A percentile compares a stretch with the other conserved stretches of the same genome.
phyloP scores from a whole-genome alignment of 1,140 invertebrate species.

The Euura lappo region DNA sequence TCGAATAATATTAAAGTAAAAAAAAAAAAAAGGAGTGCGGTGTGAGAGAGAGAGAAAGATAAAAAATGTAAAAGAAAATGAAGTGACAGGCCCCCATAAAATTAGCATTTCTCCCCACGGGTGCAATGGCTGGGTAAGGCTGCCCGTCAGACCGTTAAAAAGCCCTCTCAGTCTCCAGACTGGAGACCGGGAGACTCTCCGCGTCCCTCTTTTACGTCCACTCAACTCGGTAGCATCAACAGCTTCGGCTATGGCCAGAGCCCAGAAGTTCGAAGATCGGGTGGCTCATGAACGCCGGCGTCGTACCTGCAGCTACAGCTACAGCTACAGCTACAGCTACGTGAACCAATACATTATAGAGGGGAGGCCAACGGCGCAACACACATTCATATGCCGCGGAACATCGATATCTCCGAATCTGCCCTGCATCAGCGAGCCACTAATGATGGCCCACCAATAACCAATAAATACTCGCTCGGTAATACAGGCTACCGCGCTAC shows the following conservation, averaged over 20 bases:
- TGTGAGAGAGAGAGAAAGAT: neutral
- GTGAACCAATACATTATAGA: too few species aligned
- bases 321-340: too few species aligned
- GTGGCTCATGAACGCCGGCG: neutral
- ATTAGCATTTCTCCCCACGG: conserved; percentile 48
- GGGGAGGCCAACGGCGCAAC: too few species aligned
- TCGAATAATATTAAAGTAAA: neutral
- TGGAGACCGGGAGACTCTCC: neutral
- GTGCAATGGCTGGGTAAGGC: conserved; percentile 38
- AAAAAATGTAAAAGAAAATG: neutral
- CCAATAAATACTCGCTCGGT: conserved; percentile 53
- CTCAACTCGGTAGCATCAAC: conserved; percentile 39
- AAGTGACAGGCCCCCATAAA: conserved; percentile 27
- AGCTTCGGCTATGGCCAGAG: neutral
- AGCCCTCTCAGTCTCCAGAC: conserved; percentile 16
- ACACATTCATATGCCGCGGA: conserved; percentile 25
- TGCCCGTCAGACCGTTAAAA: conserved; percentile 39
- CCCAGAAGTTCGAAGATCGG: neutral
- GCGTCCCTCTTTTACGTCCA: neutral
- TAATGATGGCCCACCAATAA: conserved; percentile 54
- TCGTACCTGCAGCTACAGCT: neutral
- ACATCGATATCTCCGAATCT: conserved; percentile 46
- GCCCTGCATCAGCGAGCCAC: conserved; percentile 36
- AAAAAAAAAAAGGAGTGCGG: neutral
- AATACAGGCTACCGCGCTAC: conserved; percentile 52